phyloP scores from a whole-genome alignment of 2,113 vertebrate species.

The Marmota monax region DNA sequence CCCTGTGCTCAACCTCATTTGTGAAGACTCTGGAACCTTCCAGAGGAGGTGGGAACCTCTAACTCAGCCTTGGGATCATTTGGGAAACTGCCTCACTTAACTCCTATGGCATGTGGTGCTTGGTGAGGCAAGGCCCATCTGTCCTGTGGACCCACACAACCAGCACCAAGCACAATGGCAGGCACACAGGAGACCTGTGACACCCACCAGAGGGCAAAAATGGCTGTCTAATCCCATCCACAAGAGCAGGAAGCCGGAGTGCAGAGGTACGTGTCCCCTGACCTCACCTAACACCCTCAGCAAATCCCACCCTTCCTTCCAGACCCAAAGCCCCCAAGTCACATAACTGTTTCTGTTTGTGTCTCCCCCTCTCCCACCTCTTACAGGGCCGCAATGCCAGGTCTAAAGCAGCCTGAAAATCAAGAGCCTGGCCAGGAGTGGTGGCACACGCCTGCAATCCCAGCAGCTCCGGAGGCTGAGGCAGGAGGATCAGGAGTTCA shows the following conservation, averaged over 20 bases:
- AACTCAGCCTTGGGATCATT: not conserved
- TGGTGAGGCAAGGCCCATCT: not conserved
- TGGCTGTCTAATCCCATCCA: not conserved
- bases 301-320: no score
- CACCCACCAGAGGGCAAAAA: no score
- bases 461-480: no score
- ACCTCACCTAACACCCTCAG: no score
- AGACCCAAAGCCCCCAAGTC: no score
- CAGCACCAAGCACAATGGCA: no score
- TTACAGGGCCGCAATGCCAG: not conserved
- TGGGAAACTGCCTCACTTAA: no score
- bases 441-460: no score
- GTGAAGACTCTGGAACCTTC: not conserved
- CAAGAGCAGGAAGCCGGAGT: not conserved
- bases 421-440: not conserved
- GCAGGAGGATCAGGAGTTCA: no score
- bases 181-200: not conserved
- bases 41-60: not conserved
- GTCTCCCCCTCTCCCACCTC: not conserved
- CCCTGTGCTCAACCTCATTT: not conserved
- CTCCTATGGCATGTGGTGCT: no score
- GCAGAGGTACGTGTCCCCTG: not conserved
- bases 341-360: no score
- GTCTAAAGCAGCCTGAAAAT: not conserved
- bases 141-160: not conserved